A percentile compares a stretch with the other conserved stretches of the same genome.
Conservation (phyloP, 2,113 vertebrate genomes). For the Xerus inauris region DNA sequence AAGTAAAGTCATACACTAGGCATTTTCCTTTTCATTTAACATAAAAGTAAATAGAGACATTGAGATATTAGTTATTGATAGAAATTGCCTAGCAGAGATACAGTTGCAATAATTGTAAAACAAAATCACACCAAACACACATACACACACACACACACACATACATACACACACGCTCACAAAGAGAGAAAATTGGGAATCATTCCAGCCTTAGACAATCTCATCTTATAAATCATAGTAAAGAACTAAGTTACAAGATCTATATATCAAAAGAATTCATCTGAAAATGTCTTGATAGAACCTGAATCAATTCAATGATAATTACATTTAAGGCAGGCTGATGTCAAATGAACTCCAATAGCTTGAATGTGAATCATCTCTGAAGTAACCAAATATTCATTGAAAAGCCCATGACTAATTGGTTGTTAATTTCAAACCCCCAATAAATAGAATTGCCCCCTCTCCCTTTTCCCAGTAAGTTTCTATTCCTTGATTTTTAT, state of each 20-base stretch:
- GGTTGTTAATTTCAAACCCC: slow-evolving; percentile 35
- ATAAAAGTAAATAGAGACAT: slow-evolving; percentile 36
- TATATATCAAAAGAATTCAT: slow-evolving; percentile 38
- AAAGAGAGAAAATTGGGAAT: neutral
- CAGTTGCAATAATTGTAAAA: slow-evolving; percentile 19
- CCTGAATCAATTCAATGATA: slow-evolving; percentile 60
- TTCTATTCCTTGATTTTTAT: slow-evolving; percentile 9
- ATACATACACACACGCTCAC: neutral
- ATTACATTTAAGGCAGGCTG: slow-evolving; percentile 42
- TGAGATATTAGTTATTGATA: neutral
- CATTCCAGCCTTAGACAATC: slow-evolving; percentile 9
- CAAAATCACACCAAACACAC: slow-evolving; percentile 18
- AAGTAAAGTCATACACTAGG: neutral
- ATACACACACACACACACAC: neutral
- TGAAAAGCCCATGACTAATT: slow-evolving; percentile 54
- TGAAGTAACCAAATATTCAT: neutral
- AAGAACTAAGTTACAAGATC: slow-evolving; percentile 41
- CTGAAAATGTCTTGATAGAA: slow-evolving; percentile 57
- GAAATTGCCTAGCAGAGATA: slow-evolving; percentile 14
- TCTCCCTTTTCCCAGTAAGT: slow-evolving; percentile 10
- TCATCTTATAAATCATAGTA: slow-evolving; percentile 24
- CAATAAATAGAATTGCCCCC: neutral
- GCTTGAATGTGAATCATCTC: slow-evolving; percentile 50
- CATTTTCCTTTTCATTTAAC: slow-evolving; percentile 57
- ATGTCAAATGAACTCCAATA: slow-evolving; percentile 51